Evolutionary conservation across 2,797 vertebrate species (phyloP).

Genomic region (Crenichthys baileyi): DNA sequence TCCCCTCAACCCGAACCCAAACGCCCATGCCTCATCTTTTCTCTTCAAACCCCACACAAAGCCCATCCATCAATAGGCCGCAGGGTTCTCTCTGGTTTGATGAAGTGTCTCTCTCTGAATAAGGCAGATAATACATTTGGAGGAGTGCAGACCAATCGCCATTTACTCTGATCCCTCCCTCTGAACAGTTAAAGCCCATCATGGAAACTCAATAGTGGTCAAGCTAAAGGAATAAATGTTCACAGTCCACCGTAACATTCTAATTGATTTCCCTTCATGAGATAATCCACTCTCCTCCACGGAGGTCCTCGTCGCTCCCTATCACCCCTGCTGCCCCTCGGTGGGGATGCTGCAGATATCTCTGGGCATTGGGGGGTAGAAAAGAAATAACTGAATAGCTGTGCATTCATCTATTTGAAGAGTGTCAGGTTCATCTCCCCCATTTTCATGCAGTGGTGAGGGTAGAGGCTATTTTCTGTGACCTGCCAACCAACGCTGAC

Average conservation of each 20-base stretch:
- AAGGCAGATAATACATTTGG: constrained; percentile 99
- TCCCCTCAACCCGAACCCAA: constrained; percentile 69
- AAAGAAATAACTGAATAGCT: constrained; percentile 76
- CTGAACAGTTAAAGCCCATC: constrained; percentile 94
- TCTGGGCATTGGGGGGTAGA: constrained; percentile 67
- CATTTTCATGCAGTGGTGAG: constrained; percentile 78
- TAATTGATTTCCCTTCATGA: constrained; percentile 99
- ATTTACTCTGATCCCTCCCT: constrained; percentile 95
- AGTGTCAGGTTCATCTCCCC: constrained; percentile 82
- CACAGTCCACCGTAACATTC: constrained; percentile 95
- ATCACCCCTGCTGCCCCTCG: constrained; percentile 89
- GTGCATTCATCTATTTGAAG: constrained; percentile 86
- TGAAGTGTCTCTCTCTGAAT: constrained; percentile 99
- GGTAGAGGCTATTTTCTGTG: constrained; percentile 83
- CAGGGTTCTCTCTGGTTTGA: constrained; percentile 96
- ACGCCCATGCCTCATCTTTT: constrained; percentile 69
- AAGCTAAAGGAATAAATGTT: constrained; percentile 99
- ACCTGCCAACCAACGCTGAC: constrained; percentile 82
- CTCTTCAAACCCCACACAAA: constrained; percentile 91
- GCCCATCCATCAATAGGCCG: constrained; percentile 97
- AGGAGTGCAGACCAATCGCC: constrained; percentile 96
- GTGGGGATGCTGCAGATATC: constrained; percentile 69
- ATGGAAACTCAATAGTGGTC: constrained; percentile 99
- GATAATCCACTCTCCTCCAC: constrained; percentile 94
- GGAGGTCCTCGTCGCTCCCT: constrained; percentile 85